These are phyloP conservation scores for Ochropleura plecta DNA, from an alignment of 2,888 invertebrate species.

Conservation along the genomic window DNA sequence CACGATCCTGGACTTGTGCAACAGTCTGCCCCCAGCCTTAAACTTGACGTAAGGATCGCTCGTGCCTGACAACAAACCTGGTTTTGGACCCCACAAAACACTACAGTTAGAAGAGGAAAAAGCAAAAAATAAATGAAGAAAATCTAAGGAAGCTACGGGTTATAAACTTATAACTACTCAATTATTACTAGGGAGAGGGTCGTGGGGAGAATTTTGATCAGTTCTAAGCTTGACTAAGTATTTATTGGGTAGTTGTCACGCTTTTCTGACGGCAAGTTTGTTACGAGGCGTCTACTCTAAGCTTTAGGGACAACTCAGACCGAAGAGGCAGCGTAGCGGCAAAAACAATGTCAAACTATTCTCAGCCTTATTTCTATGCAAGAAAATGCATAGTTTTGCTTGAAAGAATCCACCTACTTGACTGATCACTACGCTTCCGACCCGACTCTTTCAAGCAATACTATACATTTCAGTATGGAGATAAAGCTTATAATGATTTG, in stretches of 20 bases:
- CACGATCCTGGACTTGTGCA: slow-evolving; percentile 98
- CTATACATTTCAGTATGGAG: too few species aligned
- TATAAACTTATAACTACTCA: slow-evolving; percentile 17
- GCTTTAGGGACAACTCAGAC: not conserved
- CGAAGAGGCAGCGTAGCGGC: too few species aligned
- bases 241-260: slow-evolving; percentile 22
- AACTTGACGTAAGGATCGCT: slow-evolving; percentile 99
- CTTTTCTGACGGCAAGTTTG: slow-evolving; percentile 9
- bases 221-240: slow-evolving; percentile 14
- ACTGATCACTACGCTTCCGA: too few species aligned
- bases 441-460: too few species aligned
- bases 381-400: too few species aligned
- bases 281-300: slow-evolving; percentile 7
- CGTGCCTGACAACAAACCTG: slow-evolving; percentile 93
- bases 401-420: too few species aligned
- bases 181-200: slow-evolving; percentile 8
- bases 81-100: slow-evolving; percentile 86
- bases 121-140: slow-evolving; percentile 79
- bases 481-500: too few species aligned
- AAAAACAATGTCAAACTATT: too few species aligned
- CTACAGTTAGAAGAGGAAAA: slow-evolving; percentile 83
- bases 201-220: slow-evolving; percentile 17
- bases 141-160: slow-evolving; percentile 67
- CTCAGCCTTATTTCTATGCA: too few species aligned
- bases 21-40: slow-evolving; percentile 95